Evolutionary conservation across 2,888 invertebrate genomes (phyloP).

Genomic region (Andricus curvator): DNA sequence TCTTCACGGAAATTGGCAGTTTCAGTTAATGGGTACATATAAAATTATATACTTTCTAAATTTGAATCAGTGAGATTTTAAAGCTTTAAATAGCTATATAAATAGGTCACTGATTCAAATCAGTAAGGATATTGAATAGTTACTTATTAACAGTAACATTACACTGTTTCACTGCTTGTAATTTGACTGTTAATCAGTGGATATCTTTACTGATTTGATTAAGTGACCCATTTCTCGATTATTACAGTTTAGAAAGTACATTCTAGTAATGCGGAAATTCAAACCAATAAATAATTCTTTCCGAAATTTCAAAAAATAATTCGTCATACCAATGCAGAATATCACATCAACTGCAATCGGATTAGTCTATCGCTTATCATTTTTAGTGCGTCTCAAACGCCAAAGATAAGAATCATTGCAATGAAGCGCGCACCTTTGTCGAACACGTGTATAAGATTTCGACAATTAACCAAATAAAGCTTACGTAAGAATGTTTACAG

Average conservation of each 20-base stretch:
- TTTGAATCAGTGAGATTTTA: too few relatives aligned
- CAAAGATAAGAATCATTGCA: conserved; percentile 4
- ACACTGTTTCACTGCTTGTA: too few relatives aligned
- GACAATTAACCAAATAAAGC: not conserved
- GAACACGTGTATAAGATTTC: not conserved
- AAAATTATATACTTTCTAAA: too few relatives aligned
- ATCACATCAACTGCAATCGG: not conserved
- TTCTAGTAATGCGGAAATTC: not conserved
- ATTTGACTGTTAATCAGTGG: too few relatives aligned
- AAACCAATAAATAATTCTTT: not conserved
- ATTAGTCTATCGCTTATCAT: not conserved
- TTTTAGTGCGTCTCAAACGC: not conserved
- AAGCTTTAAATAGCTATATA: too few relatives aligned
- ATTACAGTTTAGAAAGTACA: too few relatives aligned
- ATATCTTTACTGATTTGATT: too few relatives aligned
- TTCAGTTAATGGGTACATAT: not conserved
- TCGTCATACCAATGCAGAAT: not conserved
- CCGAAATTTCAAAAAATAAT: not conserved
- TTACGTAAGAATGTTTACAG: not conserved
- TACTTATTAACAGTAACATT: too few relatives aligned
- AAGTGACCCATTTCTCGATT: too few relatives aligned
- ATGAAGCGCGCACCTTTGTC: not conserved
- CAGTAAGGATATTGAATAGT: too few relatives aligned
- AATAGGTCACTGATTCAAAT: too few relatives aligned
- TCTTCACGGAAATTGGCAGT: not conserved